Conservation (phyloP, 1,140 invertebrate species). For the Akabosia matsudoensis region DNA sequence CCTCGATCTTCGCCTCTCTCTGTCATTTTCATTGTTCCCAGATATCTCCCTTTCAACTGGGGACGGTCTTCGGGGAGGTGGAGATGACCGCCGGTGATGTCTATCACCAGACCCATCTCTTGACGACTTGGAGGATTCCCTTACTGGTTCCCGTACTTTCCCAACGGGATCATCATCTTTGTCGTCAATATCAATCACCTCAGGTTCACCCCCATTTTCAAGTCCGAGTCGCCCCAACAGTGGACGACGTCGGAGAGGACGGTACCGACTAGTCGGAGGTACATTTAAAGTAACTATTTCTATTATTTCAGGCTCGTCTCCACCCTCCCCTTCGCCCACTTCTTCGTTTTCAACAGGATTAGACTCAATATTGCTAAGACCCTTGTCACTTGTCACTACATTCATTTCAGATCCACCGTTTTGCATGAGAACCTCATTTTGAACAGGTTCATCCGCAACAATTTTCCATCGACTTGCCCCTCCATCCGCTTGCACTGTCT, state of each 20-base stretch:
- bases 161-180: not conserved
- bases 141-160: not conserved
- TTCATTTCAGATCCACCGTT: not conserved
- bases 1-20: not conserved
- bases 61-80: not conserved
- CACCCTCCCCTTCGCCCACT: no score
- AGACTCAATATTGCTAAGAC: no score
- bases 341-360: no score
- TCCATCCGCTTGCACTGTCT: not conserved
- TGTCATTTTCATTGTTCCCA: not conserved
- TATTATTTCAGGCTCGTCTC: slow-evolving; percentile 9
- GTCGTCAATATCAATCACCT: slow-evolving; percentile 5
- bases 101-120: not conserved
- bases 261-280: not conserved
- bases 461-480: slow-evolving; percentile 1
- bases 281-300: slow-evolving; percentile 8
- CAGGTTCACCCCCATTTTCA: slow-evolving; percentile 5
- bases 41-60: not conserved
- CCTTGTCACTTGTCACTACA: no score
- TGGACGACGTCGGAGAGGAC: not conserved
- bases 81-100: not conserved
- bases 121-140: not conserved
- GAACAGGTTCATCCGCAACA: not conserved
- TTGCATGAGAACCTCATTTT: not conserved
- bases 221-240: not conserved